These are phyloP conservation scores for Furcifer pardalis DNA, from an alignment of 2,797 vertebrate genomes.

Conservation along the genomic window DNA sequence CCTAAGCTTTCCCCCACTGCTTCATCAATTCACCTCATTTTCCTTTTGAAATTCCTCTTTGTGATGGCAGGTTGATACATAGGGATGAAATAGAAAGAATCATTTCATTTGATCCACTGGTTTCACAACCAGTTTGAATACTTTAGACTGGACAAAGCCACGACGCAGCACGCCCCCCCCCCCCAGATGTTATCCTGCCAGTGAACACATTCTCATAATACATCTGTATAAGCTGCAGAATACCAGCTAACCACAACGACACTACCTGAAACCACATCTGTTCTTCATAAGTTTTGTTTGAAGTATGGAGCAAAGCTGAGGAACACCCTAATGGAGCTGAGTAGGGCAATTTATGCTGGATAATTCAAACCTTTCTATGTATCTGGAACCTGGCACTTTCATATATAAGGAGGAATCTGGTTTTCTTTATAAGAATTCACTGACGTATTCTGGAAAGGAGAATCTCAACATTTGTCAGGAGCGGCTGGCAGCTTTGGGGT, in stretches of 20 bases:
- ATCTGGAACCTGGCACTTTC: neutral
- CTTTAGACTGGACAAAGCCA: constrained; percentile 42
- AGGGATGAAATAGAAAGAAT: too few species aligned
- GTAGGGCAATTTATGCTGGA: constrained; percentile 36
- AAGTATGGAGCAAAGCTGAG: constrained; percentile 28
- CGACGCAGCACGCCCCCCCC: constrained; percentile 14
- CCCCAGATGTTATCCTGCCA: neutral
- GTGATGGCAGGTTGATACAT: too few species aligned
- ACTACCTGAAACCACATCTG: constrained; percentile 54
- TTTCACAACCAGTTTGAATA: constrained; percentile 43
- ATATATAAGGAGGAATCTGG: constrained; percentile 15
- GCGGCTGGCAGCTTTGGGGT: too few species aligned
- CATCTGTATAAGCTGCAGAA: neutral
- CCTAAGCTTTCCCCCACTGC: too few species aligned
- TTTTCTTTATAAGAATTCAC: constrained; percentile 27
- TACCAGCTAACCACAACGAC: neutral
- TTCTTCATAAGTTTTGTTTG: constrained; percentile 34
- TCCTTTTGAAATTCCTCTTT: too few species aligned
- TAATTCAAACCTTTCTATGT: constrained; percentile 41
- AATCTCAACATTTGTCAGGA: neutral
- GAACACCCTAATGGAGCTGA: constrained; percentile 27
- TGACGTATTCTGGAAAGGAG: constrained; percentile 5
- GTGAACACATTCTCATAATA: neutral
- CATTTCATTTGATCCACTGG: too few species aligned
- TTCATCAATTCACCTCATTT: too few species aligned